Evolutionary conservation across 2,888 invertebrate species (phyloP).

Genomic region (Scelioninae gen. 2): DNA sequence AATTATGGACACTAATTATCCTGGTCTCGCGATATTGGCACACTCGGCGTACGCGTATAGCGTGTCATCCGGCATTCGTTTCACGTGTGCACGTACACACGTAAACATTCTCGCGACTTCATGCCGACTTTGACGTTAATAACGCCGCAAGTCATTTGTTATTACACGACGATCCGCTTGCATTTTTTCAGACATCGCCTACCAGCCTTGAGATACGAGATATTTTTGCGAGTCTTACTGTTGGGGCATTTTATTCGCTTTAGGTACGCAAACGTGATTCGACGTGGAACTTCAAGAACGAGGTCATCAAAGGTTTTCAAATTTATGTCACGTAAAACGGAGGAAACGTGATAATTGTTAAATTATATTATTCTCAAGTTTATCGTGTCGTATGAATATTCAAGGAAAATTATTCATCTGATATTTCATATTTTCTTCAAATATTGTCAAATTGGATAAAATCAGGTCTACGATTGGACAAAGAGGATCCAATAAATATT

Average conservation of each 20-base stretch:
- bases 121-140: constrained; percentile 49
- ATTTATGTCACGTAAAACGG: constrained; percentile 1
- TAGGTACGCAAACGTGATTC: constrained; percentile 10
- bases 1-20: constrained; percentile 44
- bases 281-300: constrained; percentile 10
- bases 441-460: too few relatives aligned
- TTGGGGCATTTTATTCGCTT: constrained; percentile 5
- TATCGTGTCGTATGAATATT: too few relatives aligned
- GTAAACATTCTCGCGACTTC: constrained; percentile 31
- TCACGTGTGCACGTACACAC: constrained; percentile 24
- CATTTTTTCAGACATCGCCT: constrained; percentile 33
- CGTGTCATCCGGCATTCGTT: constrained; percentile 45
- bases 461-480: too few relatives aligned
- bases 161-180: constrained; percentile 43
- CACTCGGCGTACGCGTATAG: constrained; percentile 28
- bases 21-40: constrained; percentile 41
- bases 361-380: too few relatives aligned
- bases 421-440: too few relatives aligned
- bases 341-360: too few relatives aligned
- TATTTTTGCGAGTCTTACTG: constrained; percentile 22
- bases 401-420: too few relatives aligned
- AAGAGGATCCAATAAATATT: too few relatives aligned
- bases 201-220: constrained; percentile 29
- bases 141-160: constrained; percentile 50
- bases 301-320: constrained; percentile 12